These are phyloP conservation scores for Nesogale talazaci DNA, from an alignment of 2,113 vertebrate species.

Conservation along the genomic window DNA sequence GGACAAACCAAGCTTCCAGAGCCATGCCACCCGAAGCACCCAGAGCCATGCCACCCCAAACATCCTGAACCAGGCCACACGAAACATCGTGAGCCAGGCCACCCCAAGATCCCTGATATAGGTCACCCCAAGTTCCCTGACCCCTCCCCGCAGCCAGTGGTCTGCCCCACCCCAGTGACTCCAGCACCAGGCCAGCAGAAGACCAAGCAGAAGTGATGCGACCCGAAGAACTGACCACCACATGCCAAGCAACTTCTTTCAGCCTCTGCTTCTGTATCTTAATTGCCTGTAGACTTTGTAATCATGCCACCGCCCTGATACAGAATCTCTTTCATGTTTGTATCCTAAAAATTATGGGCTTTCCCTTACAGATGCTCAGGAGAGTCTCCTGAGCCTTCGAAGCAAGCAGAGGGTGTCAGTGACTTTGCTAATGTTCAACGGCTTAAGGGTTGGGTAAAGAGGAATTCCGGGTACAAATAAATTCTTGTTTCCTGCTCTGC, in stretches of 20 bases:
- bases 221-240: background rate
- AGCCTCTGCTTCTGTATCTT: background rate
- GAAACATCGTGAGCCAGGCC: background rate
- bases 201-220: slow-evolving; percentile 60
- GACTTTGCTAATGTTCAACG: background rate
- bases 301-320: background rate
- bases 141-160: too few species aligned
- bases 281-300: background rate
- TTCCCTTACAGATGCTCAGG: background rate
- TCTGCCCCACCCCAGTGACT: background rate
- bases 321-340: background rate
- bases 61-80: background rate
- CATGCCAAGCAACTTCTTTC: background rate
- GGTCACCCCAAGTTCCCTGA: too few species aligned
- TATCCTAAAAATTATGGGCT: background rate
- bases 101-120: background rate
- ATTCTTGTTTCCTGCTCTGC: background rate
- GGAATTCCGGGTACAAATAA: background rate
- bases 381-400: background rate
- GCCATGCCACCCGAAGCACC: background rate
- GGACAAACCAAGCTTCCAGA: background rate
- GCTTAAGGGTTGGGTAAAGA: background rate
- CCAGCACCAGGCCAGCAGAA: slow-evolving; percentile 38
- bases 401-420: background rate
- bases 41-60: background rate